These are phyloP conservation scores for Ophioninae sp. DNA, from an alignment of 2,888 invertebrate species.

Conservation along the genomic window DNA sequence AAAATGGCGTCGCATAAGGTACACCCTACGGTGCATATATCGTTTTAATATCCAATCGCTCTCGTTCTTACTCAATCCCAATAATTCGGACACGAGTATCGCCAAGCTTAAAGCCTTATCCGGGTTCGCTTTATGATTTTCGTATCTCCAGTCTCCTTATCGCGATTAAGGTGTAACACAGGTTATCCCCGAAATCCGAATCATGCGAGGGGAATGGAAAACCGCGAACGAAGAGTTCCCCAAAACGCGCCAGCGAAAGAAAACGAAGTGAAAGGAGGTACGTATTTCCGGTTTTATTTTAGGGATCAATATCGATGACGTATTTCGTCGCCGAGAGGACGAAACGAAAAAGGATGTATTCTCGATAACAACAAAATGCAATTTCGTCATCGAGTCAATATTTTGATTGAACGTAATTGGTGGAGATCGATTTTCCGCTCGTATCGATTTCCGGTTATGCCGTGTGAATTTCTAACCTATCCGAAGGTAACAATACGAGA, in stretches of 20 bases:
- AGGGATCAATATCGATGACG: slow-evolving; percentile 67
- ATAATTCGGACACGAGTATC: slow-evolving; percentile 59
- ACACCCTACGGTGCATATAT: neutral
- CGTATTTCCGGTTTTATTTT: slow-evolving; percentile 74
- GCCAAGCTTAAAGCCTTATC: slow-evolving; percentile 22
- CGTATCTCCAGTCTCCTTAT: slow-evolving; percentile 51
- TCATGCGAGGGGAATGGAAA: slow-evolving; percentile 67
- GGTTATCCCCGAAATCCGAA: slow-evolving; percentile 75
- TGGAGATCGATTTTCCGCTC: neutral
- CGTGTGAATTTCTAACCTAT: neutral
- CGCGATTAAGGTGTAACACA: slow-evolving; percentile 61
- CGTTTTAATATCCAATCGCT: slow-evolving; percentile 68
- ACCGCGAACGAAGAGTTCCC: slow-evolving; percentile 15
- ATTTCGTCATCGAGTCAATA: neutral
- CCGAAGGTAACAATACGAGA: neutral
- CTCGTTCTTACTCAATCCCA: slow-evolving; percentile 57
- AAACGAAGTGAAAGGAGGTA: slow-evolving; percentile 67
- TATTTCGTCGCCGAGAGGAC: slow-evolving; percentile 62
- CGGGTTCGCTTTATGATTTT: slow-evolving; percentile 38
- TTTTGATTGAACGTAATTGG: neutral
- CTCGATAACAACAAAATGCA: neutral
- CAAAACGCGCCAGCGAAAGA: slow-evolving; percentile 50
- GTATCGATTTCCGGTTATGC: neutral
- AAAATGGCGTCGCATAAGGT: neutral
- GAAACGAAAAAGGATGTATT: slow-evolving; percentile 51